phyloP scores from a whole-genome alignment of 1,140 invertebrate species.

The Leptinotarsa texana region DNA sequence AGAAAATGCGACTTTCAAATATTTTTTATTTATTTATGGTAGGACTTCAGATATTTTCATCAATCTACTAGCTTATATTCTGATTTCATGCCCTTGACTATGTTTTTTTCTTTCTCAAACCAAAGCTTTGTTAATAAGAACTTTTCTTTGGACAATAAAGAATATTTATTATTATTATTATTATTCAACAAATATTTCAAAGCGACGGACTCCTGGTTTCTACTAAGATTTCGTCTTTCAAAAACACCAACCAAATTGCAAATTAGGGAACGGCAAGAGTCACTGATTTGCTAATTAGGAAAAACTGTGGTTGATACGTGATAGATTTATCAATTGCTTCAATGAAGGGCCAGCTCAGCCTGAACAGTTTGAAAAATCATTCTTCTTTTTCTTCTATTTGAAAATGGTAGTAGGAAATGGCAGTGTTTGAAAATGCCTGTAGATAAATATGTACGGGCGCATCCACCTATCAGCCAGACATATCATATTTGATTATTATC shows the following conservation, averaged over 20 bases:
- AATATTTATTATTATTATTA: no score
- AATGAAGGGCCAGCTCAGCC: conserved; percentile 19
- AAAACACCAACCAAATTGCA: neutral
- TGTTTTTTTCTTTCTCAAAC: no score
- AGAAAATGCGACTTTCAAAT: no score
- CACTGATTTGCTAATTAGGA: conserved; percentile 4
- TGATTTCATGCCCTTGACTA: no score
- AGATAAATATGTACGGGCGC: neutral
- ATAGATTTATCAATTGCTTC: conserved; percentile 20
- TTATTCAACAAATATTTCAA: neutral
- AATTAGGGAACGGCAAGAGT: no score
- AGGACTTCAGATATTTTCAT: no score
- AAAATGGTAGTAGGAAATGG: neutral
- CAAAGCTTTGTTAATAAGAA: no score
- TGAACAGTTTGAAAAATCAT: conserved; percentile 18
- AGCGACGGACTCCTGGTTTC: neutral
- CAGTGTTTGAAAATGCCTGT: neutral
- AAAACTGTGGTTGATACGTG: conserved; percentile 12
- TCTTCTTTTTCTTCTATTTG: neutral
- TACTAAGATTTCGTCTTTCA: neutral
- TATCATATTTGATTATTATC: neutral
- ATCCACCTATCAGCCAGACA: neutral
- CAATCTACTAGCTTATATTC: no score
- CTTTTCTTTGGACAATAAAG: no score
- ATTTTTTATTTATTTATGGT: no score